Percentiles rank a stretch among this genome's conserved stretches.
Conservation (phyloP, 2,113 vertebrate genomes). For the Tachuris rubrigastra region DNA sequence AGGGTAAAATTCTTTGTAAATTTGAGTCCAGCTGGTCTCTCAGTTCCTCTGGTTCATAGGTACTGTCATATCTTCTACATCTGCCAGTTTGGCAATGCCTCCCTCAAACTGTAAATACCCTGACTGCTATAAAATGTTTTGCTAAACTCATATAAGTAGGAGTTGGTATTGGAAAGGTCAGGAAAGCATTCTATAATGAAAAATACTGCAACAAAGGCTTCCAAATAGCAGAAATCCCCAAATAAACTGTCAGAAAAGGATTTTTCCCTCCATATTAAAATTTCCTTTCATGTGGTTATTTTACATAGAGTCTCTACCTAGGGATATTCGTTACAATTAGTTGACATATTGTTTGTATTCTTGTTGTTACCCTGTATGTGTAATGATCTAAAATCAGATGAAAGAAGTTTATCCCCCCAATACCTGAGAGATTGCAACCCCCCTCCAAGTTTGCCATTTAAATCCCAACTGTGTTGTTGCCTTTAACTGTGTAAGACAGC, state of each 20-base stretch:
- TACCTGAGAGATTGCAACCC: constrained; percentile 45
- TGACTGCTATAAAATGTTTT: background rate
- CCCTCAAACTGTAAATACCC: background rate
- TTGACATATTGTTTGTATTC: constrained; percentile 26
- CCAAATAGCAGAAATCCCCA: background rate
- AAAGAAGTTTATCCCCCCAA: constrained; percentile 34
- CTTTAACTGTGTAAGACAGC: constrained; percentile 80
- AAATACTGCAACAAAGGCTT: background rate
- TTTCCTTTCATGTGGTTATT: constrained; percentile 32
- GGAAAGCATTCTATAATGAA: background rate
- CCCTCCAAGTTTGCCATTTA: constrained; percentile 71
- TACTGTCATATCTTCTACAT: background rate
- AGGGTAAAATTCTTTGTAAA: background rate
- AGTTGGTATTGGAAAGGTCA: background rate
- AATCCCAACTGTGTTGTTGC: constrained; percentile 77
- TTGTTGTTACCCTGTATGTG: constrained; percentile 26
- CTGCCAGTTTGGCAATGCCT: background rate
- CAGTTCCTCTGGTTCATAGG: background rate
- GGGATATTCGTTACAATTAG: constrained; percentile 51
- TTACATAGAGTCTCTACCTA: constrained; percentile 40
- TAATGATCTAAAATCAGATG: constrained; percentile 48
- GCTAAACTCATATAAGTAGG: background rate
- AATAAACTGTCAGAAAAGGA: background rate
- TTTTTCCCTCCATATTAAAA: constrained; percentile 25
- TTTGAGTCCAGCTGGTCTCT: background rate